Evolutionary conservation across 2,113 vertebrate genomes (phyloP), one percentile per base, ranked within the genome.

Genomic region (Aepyceros melampus): DNA sequence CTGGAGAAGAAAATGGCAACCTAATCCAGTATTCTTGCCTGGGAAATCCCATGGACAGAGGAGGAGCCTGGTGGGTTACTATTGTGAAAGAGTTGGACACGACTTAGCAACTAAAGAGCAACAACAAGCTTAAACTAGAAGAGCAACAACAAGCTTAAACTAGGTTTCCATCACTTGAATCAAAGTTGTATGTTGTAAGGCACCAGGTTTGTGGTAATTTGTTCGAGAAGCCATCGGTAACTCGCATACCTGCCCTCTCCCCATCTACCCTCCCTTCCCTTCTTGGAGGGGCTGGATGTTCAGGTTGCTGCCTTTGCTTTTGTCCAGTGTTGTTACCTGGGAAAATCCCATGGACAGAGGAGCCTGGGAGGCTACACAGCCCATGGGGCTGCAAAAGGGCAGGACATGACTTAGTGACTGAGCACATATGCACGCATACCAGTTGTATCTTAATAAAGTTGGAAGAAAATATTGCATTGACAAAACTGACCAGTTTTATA

Each of bases 381-480:
- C 23, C 40, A 14, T 43, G 23, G 21, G 40, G 40, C 27, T 7
- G 15, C 6, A 7, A 14, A 76, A 76, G 23, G 25, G 40, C 12
- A 43, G 71, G 71, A 43, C 40, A 43, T 2, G 36, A 25, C 71
- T 25, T 2, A 27, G 71, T 43, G 71, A 14, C 23, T 43, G 36
- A 43, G 40, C 12, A 0, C 6, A 43, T 7, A 7, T 0, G 0
- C 36, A 27, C 12, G 0, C 23, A 43, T 14, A 45, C 17, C 74
- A n/a, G 23, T 29, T 81, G 15, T 53, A 55, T 43, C 25, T 78
- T 47, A 89, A 33, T 60, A 60, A 62, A 74, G 43, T 47, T 12
- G 15, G 88, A n/a, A 85, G 71, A 56, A 55, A 56, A 31, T 74
- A 62, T 8, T 74, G 27, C 89, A 64, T 16, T n/a, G 43, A 64